These are phyloP conservation scores for Fistularia tabacaria DNA, from an alignment of 2,797 vertebrate species.

Conservation along the genomic window DNA sequence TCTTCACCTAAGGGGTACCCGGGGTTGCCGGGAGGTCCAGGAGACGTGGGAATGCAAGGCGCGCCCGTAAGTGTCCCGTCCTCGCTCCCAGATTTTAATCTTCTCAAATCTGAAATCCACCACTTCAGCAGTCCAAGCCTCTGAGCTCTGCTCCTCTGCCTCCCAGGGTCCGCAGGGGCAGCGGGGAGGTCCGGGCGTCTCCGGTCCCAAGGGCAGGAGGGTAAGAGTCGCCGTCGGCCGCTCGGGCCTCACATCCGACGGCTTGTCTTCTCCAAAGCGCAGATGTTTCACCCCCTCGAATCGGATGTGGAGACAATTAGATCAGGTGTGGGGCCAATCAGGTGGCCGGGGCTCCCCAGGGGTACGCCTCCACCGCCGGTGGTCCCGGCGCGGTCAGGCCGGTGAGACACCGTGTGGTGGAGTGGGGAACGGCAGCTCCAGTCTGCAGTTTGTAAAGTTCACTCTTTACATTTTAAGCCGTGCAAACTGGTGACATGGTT, in stretches of 20 bases:
- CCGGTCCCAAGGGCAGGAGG: constrained; percentile 85
- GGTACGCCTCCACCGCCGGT: too few relatives aligned
- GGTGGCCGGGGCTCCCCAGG: too few relatives aligned
- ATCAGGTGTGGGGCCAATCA: too few relatives aligned
- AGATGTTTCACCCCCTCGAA: neutral
- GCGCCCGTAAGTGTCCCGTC: constrained; percentile 79
- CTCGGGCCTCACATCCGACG: too few relatives aligned
- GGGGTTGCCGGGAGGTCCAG: constrained; percentile 84
- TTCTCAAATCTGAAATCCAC: neutral
- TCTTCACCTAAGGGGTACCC: constrained; percentile 84
- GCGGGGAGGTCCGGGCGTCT: constrained; percentile 80
- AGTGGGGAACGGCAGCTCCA: constrained; percentile 34
- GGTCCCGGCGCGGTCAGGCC: constrained; percentile 10
- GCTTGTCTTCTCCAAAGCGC: constrained; percentile 8
- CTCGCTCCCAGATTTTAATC: neutral
- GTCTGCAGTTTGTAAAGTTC: too few relatives aligned
- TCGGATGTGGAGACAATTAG: too few relatives aligned
- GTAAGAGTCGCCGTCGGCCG: constrained; percentile 69
- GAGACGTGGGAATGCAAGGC: constrained; percentile 83
- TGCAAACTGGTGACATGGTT: too few relatives aligned
- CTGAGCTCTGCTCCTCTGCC: too few relatives aligned
- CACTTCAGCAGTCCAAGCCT: too few relatives aligned
- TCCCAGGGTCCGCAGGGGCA: constrained; percentile 82
- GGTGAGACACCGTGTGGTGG: constrained; percentile 58
- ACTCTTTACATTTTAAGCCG: too few relatives aligned